Base-by-base conservation (phyloP, 2,888 invertebrate genomes). In the Pomacea canaliculata region DNA sequence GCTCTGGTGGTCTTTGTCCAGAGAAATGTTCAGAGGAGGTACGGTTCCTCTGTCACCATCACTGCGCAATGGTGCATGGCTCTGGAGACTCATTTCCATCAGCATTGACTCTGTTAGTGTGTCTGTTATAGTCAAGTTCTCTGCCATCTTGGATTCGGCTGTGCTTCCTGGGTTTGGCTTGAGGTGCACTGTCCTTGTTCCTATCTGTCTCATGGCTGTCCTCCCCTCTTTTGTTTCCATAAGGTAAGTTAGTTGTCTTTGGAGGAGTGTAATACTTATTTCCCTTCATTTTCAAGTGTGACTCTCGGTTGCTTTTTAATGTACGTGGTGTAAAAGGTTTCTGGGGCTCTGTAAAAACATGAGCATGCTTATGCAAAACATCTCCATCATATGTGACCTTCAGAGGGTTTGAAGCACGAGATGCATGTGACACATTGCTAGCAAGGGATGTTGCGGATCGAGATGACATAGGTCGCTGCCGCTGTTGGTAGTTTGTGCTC, bases 281-380 rank as follows among this genome's bases (percentile, higher is more conserved):
- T 56, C 66, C 66, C 10, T 12, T 63, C 73, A 86, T 81, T 70
- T 84, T 86, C 70, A 90, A 81, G 63, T 83, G 82, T 12, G 90
- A 90, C 51, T 83, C 79, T n/a, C 85, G 79, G 74, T 88, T 88
- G 49, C 84, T 84, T 78, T 87, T 88, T 18, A 90, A 82, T 27
- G 88, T 89, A 65, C 90, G 79, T 23, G 90, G 90, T 10, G 89
- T 88, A 78, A 90, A 90, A 18, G 89, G 87, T 75, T 88, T 87
- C 37, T 85, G 85, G 27, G 85, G 84, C 68, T 89, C 86, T 12
- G 89, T 90, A 76, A 90, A 90, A 48, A 83, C 85, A 76, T 90
- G 85, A 18, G 85, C 76, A 48, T 87, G 82, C 63, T 84, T 88
- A 19, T 89, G 84, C 9, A 90, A 79, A 0, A 90, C 73, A 78